These are phyloP conservation scores for Erebia epiphron DNA, from an alignment of 2,888 invertebrate species.

Conservation along the genomic window DNA sequence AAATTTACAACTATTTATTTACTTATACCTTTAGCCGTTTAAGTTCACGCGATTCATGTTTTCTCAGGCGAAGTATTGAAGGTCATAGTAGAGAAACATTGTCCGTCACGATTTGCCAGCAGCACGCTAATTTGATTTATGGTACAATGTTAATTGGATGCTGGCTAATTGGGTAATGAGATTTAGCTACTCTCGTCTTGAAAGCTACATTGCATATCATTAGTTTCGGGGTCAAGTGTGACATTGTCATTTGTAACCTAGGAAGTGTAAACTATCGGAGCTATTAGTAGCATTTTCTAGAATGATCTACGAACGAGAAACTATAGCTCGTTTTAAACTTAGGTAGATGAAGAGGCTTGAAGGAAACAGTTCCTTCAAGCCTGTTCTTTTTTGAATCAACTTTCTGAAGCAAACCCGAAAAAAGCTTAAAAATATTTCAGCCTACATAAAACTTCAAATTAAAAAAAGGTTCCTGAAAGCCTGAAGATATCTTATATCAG, in stretches of 20 bases:
- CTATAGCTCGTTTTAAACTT: not conserved
- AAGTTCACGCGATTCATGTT: constrained; percentile 19
- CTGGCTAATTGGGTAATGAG: constrained; percentile 53
- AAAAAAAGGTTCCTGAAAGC: no score
- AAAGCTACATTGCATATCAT: constrained; percentile 7
- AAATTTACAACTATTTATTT: no score
- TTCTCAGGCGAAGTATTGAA: constrained; percentile 25
- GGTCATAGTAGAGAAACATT: constrained; percentile 32
- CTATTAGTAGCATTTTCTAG: not conserved
- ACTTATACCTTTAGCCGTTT: not conserved
- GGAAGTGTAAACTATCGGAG: not conserved
- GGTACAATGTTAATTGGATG: constrained; percentile 59
- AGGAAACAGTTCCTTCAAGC: not conserved
- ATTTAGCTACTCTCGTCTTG: constrained; percentile 24
- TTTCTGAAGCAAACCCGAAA: not conserved
- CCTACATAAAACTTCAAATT: no score
- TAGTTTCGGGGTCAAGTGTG: constrained; percentile 1
- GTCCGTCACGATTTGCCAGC: constrained; percentile 63
- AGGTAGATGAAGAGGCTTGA: no score
- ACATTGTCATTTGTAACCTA: not conserved
- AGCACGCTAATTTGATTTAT: constrained; percentile 65
- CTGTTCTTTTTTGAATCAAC: not conserved
- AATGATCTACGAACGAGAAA: not conserved
- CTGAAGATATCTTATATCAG: not conserved
- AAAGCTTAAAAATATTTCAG: no score